phyloP scores from a whole-genome alignment of 2,888 invertebrate genomes.

The Vandiemenella viatica region DNA sequence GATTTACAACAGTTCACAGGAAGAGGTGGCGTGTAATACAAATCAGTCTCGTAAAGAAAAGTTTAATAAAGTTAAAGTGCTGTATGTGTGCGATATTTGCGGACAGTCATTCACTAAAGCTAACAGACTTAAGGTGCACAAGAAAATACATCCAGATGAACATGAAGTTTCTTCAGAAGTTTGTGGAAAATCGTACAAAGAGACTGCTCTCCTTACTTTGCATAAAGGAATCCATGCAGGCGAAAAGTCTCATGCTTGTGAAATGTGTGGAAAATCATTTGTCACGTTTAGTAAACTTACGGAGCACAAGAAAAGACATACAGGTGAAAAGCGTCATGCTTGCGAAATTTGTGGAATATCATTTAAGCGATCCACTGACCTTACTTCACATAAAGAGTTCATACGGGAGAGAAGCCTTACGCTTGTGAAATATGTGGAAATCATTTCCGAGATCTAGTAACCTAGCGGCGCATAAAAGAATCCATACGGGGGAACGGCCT shows the following conservation, averaged over 20 bases:
- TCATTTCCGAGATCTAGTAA: constrained; percentile 12
- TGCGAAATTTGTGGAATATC: constrained; percentile 11
- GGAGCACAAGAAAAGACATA: constrained; percentile 12
- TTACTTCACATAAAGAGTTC: constrained; percentile 12
- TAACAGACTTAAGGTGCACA: no score
- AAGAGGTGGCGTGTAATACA: no score
- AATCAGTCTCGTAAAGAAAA: no score
- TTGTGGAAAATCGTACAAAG: no score
- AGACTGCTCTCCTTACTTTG: constrained; percentile 21
- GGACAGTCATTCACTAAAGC: no score
- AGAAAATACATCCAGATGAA: no score
- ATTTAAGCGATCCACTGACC: constrained; percentile 10
- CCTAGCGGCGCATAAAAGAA: constrained; percentile 11
- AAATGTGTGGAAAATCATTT: constrained; percentile 20
- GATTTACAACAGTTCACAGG: no score
- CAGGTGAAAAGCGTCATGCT: constrained; percentile 10
- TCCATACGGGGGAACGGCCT: constrained; percentile 13
- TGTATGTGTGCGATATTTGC: no score
- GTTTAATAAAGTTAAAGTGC: no score
- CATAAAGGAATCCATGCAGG: no score
- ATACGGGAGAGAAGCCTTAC: constrained; percentile 10
- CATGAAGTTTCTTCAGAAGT: no score
- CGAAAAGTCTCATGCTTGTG: constrained; percentile 20
- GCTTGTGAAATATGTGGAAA: constrained; percentile 12
- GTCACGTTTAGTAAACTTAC: constrained; percentile 8